A percentile compares a stretch with the other conserved stretches of the same genome.
phyloP scores from a whole-genome alignment of 2,888 invertebrate genomes.

The Physocephala rufipes region DNA sequence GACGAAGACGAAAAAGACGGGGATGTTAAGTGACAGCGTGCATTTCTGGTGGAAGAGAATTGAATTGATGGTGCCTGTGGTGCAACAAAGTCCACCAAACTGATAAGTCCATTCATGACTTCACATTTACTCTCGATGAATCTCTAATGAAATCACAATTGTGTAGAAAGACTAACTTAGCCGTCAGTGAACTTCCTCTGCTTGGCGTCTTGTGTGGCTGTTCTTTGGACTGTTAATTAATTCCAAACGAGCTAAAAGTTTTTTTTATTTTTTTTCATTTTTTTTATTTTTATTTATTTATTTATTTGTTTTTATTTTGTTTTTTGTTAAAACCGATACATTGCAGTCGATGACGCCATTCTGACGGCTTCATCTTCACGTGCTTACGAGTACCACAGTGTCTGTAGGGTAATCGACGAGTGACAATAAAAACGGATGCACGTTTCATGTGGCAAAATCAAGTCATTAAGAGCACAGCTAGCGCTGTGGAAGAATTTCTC shows the following conservation, averaged over 20 bases:
- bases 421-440: constrained; percentile 44
- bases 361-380: constrained; percentile 41
- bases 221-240: constrained; percentile 58
- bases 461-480: constrained; percentile 54
- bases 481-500: constrained; percentile 54
- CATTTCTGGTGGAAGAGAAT: too few relatives aligned
- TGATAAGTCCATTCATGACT: constrained; percentile 37
- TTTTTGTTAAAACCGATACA: too few relatives aligned
- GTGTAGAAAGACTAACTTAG: constrained; percentile 40
- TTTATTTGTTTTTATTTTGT: too few relatives aligned
- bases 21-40: too few relatives aligned
- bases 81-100: constrained; percentile 36
- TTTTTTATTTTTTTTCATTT: constrained; percentile 40
- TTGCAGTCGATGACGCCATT: constrained; percentile 47
- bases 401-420: constrained; percentile 52
- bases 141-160: constrained; percentile 60
- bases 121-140: constrained; percentile 61
- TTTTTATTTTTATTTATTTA: too few relatives aligned
- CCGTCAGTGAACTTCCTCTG: constrained; percentile 38
- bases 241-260: constrained; percentile 56
- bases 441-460: constrained; percentile 50
- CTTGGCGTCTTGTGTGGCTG: constrained; percentile 51
- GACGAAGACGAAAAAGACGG: too few relatives aligned
- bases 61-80: too few relatives aligned
- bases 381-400: constrained; percentile 1